phyloP scores from a whole-genome alignment of 1,140 invertebrate genomes.

The Neotoxoptera formosana region DNA sequence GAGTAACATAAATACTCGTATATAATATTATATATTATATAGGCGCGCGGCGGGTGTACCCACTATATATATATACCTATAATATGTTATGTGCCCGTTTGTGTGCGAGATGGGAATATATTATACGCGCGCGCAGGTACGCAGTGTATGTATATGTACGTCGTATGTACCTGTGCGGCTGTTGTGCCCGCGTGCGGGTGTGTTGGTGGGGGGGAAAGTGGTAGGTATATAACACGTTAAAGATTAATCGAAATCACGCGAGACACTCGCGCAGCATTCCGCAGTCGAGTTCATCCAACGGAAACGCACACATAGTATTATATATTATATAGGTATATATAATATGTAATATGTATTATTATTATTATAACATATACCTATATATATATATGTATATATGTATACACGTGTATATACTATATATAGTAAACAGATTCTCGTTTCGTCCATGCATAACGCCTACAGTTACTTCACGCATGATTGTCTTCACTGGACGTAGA shows the following conservation, averaged over 20 bases:
- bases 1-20: not conserved
- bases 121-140: not conserved
- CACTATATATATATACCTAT: no score
- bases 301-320: slow-evolving; percentile 23
- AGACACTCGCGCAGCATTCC: slow-evolving; percentile 50
- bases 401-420: no score
- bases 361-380: not conserved
- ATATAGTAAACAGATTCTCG: slow-evolving; percentile 53
- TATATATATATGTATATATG: no score
- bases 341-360: no score
- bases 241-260: slow-evolving; percentile 56
- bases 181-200: not conserved
- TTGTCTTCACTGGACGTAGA: slow-evolving; percentile 36
- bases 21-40: not conserved
- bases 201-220: not conserved
- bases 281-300: slow-evolving; percentile 53
- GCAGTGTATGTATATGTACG: no score
- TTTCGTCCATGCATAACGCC: slow-evolving; percentile 55
- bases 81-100: not conserved
- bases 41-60: not conserved
- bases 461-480: slow-evolving; percentile 56
- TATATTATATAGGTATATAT: not conserved
- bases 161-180: not conserved
- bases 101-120: not conserved
- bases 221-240: slow-evolving; percentile 47